phyloP scores from a whole-genome alignment of 2,113 vertebrate species.

The Nibea albiflora region DNA sequence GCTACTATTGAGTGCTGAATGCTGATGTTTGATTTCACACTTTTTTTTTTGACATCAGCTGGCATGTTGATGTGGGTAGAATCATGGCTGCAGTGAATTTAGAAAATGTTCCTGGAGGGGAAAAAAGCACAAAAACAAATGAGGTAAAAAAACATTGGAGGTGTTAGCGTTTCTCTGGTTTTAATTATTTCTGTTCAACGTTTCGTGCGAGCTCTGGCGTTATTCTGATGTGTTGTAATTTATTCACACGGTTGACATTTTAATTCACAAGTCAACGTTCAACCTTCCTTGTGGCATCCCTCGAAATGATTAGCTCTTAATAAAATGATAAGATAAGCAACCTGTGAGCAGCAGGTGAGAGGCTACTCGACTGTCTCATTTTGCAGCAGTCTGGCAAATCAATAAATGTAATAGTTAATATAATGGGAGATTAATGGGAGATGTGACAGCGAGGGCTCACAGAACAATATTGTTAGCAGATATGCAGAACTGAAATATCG shows the following conservation, averaged over 20 bases:
- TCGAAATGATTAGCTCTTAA: conserved; percentile 28
- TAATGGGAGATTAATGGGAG: conserved; percentile 45
- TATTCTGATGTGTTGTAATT: background rate
- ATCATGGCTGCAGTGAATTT: conserved; percentile 11
- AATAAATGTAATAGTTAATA: conserved; percentile 43
- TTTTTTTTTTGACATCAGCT: conserved; percentile 31
- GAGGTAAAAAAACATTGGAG: background rate
- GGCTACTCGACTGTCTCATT: conserved; percentile 43
- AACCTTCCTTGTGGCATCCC: conserved; percentile 5
- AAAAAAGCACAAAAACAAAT: background rate
- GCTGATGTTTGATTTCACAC: conserved; percentile 47
- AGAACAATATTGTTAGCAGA: conserved; percentile 6
- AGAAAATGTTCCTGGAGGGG: conserved; percentile 4
- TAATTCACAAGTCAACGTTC: conserved; percentile 35
- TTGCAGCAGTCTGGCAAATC: conserved; percentile 29
- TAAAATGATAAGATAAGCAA: conserved; percentile 31
- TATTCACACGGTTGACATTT: conserved; percentile 31
- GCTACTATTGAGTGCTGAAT: conserved; percentile 34
- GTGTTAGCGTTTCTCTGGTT: background rate
- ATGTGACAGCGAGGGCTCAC: conserved; percentile 15
- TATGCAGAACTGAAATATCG: background rate
- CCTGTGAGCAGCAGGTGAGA: conserved; percentile 22
- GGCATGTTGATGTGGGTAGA: conserved; percentile 34
- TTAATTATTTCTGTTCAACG: background rate
- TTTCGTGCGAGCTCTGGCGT: background rate